Evolutionary conservation across 2,888 invertebrate species (phyloP), one percentile per base, ranked within the genome.

Genomic region (Metellina segmentata): DNA sequence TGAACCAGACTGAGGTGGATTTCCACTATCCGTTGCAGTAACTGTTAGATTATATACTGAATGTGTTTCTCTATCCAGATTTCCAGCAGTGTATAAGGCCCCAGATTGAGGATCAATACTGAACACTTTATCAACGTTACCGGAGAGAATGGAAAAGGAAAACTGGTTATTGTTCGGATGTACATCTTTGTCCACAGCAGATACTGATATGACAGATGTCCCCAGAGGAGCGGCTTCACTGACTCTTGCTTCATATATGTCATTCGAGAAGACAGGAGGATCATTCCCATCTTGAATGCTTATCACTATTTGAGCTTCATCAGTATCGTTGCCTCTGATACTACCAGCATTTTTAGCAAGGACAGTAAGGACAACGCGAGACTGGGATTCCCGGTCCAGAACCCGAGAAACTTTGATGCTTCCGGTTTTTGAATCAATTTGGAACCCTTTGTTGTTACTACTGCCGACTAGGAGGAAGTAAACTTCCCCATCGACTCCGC

Each of bases 281-380:
- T 99, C 99, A 94, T 99, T 99, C 34, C 98, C 98, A 95, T 99
- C 99, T 95, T 98, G 98, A 93, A 99, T 97, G 0, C 97, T 97
- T 93, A 99, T 97, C 81, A 98, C 97, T 0, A 99, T 97, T 95
- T 98, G 98, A 6, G 98, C 98, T 95, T 98, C 98, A 94, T 98
- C 98, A 0, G 98, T 98, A 94, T 99, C 98, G 94, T 98, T 98
- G 5, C 99, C 99, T 71, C 97, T 96, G 93, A 99, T 98, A 20
- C 98, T 98, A 16, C 99, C 99, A 82, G 97, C 97, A 94, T 99
- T 99, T 95, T 99, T 99, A 0, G 98, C 98, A 96, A 99, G 96
- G 0, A 98, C 98, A 0, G 98, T 98, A 11, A 99, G 95, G 0
- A 98, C 97, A 1, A 98, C 98, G 92, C 98, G 96, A 94, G 97